phyloP scores from a whole-genome alignment of 2,797 vertebrate genomes.

The Heteromormyrus szaboi region DNA sequence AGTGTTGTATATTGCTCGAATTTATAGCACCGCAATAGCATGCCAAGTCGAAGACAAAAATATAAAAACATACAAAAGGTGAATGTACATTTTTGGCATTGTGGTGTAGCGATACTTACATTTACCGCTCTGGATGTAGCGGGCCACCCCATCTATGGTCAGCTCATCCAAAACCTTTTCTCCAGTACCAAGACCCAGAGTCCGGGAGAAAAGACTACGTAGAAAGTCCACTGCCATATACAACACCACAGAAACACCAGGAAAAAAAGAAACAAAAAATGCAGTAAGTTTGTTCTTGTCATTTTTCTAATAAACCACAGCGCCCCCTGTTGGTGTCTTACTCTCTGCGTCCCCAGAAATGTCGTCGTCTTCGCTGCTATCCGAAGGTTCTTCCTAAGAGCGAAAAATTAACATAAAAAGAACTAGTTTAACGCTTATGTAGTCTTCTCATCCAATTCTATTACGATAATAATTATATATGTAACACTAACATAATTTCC shows the following conservation, averaged over 20 bases:
- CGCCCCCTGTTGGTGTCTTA: conserved; percentile 42
- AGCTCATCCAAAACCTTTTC: conserved; percentile 79
- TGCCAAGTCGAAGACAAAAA: not conserved
- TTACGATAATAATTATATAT: not conserved
- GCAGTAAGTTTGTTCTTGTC: not conserved
- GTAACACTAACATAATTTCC: not conserved
- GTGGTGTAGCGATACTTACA: conserved; percentile 56
- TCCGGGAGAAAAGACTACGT: conserved; percentile 74
- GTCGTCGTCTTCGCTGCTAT: conserved; percentile 65
- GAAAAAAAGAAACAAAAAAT: not conserved
- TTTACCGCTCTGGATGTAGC: conserved; percentile 74
- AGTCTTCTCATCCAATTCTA: not conserved
- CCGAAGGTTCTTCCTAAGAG: conserved; percentile 52
- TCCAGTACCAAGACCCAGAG: conserved; percentile 63
- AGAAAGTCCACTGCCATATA: conserved; percentile 77
- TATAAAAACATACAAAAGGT: not conserved
- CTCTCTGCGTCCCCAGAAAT: conserved; percentile 66
- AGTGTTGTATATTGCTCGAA: not conserved
- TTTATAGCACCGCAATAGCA: not conserved
- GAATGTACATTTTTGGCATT: not conserved
- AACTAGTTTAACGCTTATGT: not conserved
- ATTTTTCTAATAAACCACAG: not conserved
- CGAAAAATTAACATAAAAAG: not conserved
- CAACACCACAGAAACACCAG: not conserved
- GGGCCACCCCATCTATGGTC: conserved; percentile 72